phyloP scores from a whole-genome alignment of 1,140 invertebrate species.

The Apis florea region DNA sequence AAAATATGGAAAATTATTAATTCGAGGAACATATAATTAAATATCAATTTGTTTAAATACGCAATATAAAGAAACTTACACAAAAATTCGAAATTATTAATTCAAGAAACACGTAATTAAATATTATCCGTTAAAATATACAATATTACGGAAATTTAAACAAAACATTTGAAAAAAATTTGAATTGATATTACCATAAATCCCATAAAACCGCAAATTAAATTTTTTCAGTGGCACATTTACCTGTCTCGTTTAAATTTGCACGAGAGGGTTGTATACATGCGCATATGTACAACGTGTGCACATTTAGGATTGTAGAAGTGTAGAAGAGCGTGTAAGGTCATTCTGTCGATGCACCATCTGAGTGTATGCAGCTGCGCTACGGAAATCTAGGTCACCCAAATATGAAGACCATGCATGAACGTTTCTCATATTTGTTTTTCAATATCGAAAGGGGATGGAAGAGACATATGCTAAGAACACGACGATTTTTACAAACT shows the following conservation, averaged over 20 bases:
- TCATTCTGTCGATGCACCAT: conserved; percentile 10
- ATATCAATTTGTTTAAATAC: too few species aligned
- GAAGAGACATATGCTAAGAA: background rate
- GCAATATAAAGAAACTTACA: too few species aligned
- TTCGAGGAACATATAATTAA: too few species aligned
- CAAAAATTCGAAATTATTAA: too few species aligned
- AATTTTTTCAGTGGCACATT: background rate
- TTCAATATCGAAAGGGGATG: conserved; percentile 21
- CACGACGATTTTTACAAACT: background rate
- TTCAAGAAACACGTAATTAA: too few species aligned
- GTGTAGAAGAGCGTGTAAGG: conserved; percentile 11
- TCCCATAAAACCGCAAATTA: background rate
- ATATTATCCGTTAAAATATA: too few species aligned
- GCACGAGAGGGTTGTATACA: background rate
- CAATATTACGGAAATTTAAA: background rate
- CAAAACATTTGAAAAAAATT: background rate
- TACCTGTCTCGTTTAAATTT: conserved; percentile 10
- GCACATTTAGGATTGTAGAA: conserved; percentile 11
- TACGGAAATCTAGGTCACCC: conserved; percentile 52
- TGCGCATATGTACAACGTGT: background rate
- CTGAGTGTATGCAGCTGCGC: conserved; percentile 30
- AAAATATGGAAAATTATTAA: too few species aligned
- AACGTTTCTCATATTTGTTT: conserved; percentile 24
- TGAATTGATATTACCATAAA: background rate
- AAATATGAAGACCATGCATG: conserved; percentile 42